These are phyloP conservation scores for Harpagus bidentatus DNA, from an alignment of 2,113 vertebrate species.

Conservation along the genomic window DNA sequence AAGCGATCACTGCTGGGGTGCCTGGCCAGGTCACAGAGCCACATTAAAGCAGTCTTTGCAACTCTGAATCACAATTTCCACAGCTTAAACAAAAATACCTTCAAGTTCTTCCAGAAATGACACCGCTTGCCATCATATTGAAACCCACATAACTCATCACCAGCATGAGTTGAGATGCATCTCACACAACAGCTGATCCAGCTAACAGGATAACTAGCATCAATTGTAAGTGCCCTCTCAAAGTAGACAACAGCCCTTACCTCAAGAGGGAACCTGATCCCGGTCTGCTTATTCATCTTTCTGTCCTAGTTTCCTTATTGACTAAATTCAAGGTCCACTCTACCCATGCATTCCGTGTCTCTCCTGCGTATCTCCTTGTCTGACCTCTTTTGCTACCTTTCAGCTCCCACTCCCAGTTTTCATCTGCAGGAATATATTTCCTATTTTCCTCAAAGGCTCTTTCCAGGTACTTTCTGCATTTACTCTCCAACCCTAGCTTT, in stretches of 20 bases:
- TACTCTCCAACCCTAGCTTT: background rate
- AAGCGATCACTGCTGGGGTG: background rate
- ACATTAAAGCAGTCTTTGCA: background rate
- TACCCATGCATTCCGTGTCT: background rate
- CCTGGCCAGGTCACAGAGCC: background rate
- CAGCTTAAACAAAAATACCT: background rate
- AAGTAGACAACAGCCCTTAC: background rate
- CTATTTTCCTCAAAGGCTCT: background rate
- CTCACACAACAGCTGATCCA: background rate
- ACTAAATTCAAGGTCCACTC: background rate
- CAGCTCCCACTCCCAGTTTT: background rate
- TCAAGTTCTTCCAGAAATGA: background rate
- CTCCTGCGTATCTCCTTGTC: background rate
- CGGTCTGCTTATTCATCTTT: background rate
- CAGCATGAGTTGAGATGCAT: background rate
- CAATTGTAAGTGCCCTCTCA: fast-evolving
- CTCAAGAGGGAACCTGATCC: background rate
- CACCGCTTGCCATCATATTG: fast-evolving
- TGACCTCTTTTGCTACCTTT: background rate
- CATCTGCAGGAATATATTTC: background rate
- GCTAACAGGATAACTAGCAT: background rate
- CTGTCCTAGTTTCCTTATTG: background rate
- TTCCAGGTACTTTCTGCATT: background rate
- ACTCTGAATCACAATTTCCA: background rate
- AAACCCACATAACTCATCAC: background rate